phyloP scores from a whole-genome alignment of 2,797 vertebrate species.

The Sparus aurata region DNA sequence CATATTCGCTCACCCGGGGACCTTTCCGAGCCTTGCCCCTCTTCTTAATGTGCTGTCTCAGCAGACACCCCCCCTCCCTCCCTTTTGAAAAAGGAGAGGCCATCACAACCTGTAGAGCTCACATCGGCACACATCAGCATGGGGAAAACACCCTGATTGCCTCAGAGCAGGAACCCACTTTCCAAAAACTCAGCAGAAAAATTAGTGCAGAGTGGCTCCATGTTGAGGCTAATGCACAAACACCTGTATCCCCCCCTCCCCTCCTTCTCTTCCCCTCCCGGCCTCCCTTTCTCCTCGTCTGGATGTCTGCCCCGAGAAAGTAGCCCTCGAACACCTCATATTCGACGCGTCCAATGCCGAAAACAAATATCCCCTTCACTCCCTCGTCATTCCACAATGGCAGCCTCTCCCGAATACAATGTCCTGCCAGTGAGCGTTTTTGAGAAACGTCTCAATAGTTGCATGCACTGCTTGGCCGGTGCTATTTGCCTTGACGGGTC shows the following conservation, averaged over 20 bases:
- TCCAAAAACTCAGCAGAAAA: conserved; percentile 81
- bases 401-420: conserved; percentile 59
- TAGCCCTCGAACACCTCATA: conserved; percentile 59
- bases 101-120: conserved; percentile 58
- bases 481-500: conserved; percentile 68
- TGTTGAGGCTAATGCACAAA: conserved; percentile 54
- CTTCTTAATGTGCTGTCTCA: conserved; percentile 52
- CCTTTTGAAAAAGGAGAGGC: conserved; percentile 45
- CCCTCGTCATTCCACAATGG: conserved; percentile 61
- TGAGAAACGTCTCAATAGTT: conserved; percentile 63
- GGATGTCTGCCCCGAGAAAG: conserved; percentile 41
- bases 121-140: conserved; percentile 63
- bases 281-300: conserved; percentile 32
- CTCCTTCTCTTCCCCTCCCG: conserved; percentile 17
- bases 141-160: conserved; percentile 68
- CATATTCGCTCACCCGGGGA: neutral
- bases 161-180: conserved; percentile 59
- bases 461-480: conserved; percentile 52
- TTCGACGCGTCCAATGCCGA: conserved; percentile 54
- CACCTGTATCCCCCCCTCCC: conserved; percentile 61
- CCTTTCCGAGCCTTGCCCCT: conserved; percentile 14
- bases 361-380: conserved; percentile 43
- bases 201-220: conserved; percentile 51
- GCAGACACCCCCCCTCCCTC: conserved; percentile 40
- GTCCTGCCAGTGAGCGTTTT: conserved; percentile 66